Base-by-base conservation (phyloP, 2,113 vertebrate species). In the Caranx ignobilis region DNA sequence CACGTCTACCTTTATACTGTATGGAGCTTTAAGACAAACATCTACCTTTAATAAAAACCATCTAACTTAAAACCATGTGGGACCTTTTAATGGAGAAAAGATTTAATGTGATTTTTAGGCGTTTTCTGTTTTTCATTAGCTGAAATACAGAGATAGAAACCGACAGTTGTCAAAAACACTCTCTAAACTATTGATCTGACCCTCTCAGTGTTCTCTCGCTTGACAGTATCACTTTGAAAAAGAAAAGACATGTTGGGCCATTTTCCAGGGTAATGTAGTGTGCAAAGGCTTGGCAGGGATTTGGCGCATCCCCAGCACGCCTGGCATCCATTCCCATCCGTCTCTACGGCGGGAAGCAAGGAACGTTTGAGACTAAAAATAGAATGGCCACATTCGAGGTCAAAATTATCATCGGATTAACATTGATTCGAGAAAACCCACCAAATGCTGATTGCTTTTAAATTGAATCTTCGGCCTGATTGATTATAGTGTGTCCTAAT, bases 161-260 rank as follows among this genome's bases (percentile, higher is more conserved):
- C 45, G 84, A 91, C 85, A 90, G 82, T 87, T 56, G 93, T 94
- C 92, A 91, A 92, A 93, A 92, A 93, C 69, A 93, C 94, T 94
- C 92, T 1, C 95, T 94, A 94, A 92, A 82, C 87, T 95, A 96
- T 96, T 91, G 94, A 96, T 95, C 88, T 75, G 86, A 95, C 95
- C 91, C 3, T 85, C 81, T 82, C 77, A 78, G 94, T 87, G 83
- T 63, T 87, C 87, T 89, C 83, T 89, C 69, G 83, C 91, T 92
- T 91, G 83, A 87, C 59, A 15, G 63, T 85, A 93, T 94, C 89
- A 90, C 92, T 95, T 95, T 94, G 94, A 94, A 18, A 18, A 18
- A 26, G 94, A 94, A 65, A 19, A 93, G 79, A 68, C 37, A 91
- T 75, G 93, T 91, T 90, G 86, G 93, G 94, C 94, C 95, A 56